Evolutionary conservation across 2,797 vertebrate species (phyloP), one percentile per base, ranked within the genome.

Genomic region (Phaenicophaeus curvirostris): DNA sequence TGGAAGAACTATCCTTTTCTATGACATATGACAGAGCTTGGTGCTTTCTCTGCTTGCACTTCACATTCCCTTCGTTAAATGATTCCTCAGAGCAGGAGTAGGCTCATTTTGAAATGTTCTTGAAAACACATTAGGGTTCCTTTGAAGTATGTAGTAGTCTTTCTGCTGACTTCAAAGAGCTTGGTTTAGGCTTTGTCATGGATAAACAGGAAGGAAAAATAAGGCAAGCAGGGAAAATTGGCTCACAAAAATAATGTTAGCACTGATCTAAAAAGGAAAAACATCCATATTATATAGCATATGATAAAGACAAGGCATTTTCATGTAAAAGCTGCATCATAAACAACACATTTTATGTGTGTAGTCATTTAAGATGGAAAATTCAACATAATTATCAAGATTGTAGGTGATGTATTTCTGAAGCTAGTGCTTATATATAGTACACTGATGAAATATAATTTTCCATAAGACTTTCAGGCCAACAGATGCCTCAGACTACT

Each of bases 101-200:
- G 13, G 7, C 18, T 91, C 11, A 1, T 63, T 77, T 27, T 80
- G 28, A 77, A 77, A 71, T 58, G 23, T 14, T 91, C 50, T 41
- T 85, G 61, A 82, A 82, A 93, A 57, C 24, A 37, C 27, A 55
- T 61, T 59, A 53, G n/a, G 3, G 21, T 44, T 85, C 73, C 82
- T 92, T 92, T 96, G 90, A 94, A 81, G 58, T 89, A 39, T 62
- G 9, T 23, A 44, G 23, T 3, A 78, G 31, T 46, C 35, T 33
- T 94, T 84, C 69, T 66, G 37, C 30, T 77, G 57, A 74, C 72
- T 94, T 87, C 89, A 80, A 75, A 83, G 31, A 92, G 7, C 13
- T 77, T 87, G 39, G 11, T 11, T 71, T 59, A 67, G 65, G 41
- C 24, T 82, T 37, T 83, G n/a, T 28, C 42, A 27, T 6, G 35